phyloP scores from a whole-genome alignment of 1,140 invertebrate genomes.

The Drosophila pseudoananassae region DNA sequence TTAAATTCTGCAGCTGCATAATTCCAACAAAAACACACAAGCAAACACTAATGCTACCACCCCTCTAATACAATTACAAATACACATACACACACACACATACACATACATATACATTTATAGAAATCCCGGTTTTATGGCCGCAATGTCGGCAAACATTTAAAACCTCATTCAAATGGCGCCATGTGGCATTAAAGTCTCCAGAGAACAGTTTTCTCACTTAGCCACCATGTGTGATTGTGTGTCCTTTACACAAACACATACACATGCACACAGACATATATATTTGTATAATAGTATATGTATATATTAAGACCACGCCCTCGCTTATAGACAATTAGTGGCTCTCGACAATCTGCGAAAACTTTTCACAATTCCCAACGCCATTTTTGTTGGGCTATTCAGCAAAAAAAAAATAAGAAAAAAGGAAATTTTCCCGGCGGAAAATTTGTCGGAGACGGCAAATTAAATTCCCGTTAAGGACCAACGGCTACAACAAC shows the following conservation, averaged over 20 bases:
- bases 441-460: slow-evolving; percentile 28
- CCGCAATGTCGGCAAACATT: slow-evolving; percentile 47
- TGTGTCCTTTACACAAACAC: neutral
- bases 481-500: slow-evolving; percentile 7
- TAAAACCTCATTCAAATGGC: slow-evolving; percentile 52
- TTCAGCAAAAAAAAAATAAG: neutral
- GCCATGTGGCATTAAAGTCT: slow-evolving; percentile 43
- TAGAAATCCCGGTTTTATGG: slow-evolving; percentile 25
- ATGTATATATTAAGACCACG: slow-evolving; percentile 12
- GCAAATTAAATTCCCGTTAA: slow-evolving; percentile 54
- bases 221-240: slow-evolving; percentile 14
- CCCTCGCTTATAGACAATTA: slow-evolving; percentile 50
- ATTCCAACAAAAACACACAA: slow-evolving; percentile 16
- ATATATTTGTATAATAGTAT: neutral
- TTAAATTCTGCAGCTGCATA: slow-evolving; percentile 38
- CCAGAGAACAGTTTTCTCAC: slow-evolving; percentile 17
- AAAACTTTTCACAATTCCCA: slow-evolving; percentile 42
- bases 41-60: slow-evolving; percentile 11
- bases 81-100: slow-evolving; percentile 12
- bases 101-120: neutral
- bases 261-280: neutral
- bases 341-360: slow-evolving; percentile 43
- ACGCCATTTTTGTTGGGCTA: slow-evolving; percentile 4
- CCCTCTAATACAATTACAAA: neutral
- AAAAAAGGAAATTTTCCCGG: neutral